Conservation (phyloP, 2,888 invertebrate genomes). For the Stenodema calcarata region DNA sequence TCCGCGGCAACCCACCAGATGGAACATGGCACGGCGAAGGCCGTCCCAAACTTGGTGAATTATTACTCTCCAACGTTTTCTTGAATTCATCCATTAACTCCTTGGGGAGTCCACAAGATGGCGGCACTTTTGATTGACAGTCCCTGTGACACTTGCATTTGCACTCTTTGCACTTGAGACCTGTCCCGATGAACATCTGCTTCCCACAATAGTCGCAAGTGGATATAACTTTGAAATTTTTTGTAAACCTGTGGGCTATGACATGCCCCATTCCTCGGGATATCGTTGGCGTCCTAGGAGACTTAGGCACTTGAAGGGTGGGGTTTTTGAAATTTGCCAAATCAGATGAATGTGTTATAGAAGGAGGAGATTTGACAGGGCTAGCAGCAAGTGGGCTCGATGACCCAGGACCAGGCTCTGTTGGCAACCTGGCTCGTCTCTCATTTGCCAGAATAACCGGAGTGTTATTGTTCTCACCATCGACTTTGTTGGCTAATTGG, state of each 20-base stretch:
- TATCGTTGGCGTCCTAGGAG: conserved; percentile 78
- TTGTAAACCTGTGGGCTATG: conserved; percentile 88
- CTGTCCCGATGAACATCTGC: conserved; percentile 80
- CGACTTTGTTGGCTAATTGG: conserved; percentile 72
- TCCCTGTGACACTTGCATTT: conserved; percentile 89
- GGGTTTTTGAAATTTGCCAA: background rate
- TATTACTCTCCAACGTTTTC: conserved; percentile 68
- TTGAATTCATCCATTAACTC: conserved; percentile 84
- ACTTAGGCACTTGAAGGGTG: conserved; percentile 57
- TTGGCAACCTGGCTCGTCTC: conserved; percentile 66
- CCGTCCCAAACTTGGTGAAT: conserved; percentile 65
- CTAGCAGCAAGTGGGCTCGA: conserved; percentile 65
- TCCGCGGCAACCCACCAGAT: conserved; percentile 60
- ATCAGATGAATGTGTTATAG: conserved; percentile 59
- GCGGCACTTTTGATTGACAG: conserved; percentile 89
- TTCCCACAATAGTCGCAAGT: conserved; percentile 90
- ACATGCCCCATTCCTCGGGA: conserved; percentile 85
- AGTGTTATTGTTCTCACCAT: conserved; percentile 55
- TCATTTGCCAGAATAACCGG: conserved; percentile 55
- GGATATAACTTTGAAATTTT: conserved; percentile 86
- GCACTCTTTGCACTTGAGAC: conserved; percentile 92
- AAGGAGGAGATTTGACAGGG: conserved; percentile 70
- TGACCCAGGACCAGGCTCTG: conserved; percentile 68
- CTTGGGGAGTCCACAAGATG: conserved; percentile 89
- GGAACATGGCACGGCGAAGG: conserved; percentile 60